Evolutionary conservation across 2,888 invertebrate species (phyloP).

Genomic region (Cartodere bifasciata): DNA sequence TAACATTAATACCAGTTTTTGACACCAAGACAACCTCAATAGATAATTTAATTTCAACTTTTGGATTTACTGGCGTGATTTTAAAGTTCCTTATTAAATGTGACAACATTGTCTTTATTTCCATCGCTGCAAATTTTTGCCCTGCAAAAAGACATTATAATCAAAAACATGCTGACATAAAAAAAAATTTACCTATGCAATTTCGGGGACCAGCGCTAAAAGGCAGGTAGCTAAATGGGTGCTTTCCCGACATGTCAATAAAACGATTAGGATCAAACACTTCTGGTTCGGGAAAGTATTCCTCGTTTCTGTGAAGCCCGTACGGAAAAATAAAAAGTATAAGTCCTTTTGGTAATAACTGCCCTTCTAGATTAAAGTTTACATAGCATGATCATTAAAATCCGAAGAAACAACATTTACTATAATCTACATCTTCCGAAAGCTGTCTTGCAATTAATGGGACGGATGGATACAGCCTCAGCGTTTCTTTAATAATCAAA

Average conservation of each 20-base stretch:
- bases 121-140: conserved; percentile 40
- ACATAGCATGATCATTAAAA: conserved; percentile 4
- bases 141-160: conserved; percentile 25
- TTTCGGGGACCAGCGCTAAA: conserved; percentile 52
- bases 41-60: conserved; percentile 11
- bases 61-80: conserved; percentile 15
- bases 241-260: conserved; percentile 26
- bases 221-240: conserved; percentile 41
- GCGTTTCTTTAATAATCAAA: conserved; percentile 25
- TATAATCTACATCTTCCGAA: conserved; percentile 16
- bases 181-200: conserved; percentile 44
- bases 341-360: conserved; percentile 28
- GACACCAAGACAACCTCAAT: conserved; percentile 9
- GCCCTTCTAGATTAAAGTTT: conserved; percentile 14
- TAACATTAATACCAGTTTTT: conserved; percentile 9
- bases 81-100: conserved; percentile 40
- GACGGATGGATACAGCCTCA: conserved; percentile 26
- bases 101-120: conserved; percentile 41
- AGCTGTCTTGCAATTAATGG: conserved; percentile 21
- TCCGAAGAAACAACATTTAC: too few relatives aligned
- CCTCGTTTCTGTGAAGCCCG: conserved; percentile 38
- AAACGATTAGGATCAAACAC: conserved; percentile 42
- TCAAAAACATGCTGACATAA: too few relatives aligned
- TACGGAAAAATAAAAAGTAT: conserved; percentile 34
- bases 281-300: conserved; percentile 40